phyloP scores from a whole-genome alignment of 2,888 invertebrate genomes.

The Lochmaea capreae region DNA sequence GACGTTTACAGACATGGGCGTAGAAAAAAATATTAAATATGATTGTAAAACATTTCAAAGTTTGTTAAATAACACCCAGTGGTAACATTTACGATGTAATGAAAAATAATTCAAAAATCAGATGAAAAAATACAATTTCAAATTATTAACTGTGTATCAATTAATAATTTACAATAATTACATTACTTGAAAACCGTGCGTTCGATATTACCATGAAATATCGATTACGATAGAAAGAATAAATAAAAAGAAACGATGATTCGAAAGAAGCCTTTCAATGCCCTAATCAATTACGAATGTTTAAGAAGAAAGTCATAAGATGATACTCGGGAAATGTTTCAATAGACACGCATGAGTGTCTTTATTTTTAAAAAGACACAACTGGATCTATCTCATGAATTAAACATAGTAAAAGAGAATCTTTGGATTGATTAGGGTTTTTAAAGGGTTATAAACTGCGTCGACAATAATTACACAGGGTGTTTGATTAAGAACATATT shows the following conservation, averaged over 20 bases:
- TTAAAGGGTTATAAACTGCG: neutral
- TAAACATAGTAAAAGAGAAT: constrained; percentile 29
- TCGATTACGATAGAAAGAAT: constrained; percentile 34
- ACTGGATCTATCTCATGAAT: constrained; percentile 38
- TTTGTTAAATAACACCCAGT: too few relatives aligned
- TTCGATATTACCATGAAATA: constrained; percentile 36
- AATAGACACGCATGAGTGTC: constrained; percentile 35
- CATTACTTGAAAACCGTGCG: too few relatives aligned
- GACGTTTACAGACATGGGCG: too few relatives aligned
- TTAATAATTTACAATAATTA: too few relatives aligned
- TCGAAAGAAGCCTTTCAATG: constrained; percentile 25
- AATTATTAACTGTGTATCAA: neutral
- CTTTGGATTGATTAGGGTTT: neutral
- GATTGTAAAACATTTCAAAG: too few relatives aligned
- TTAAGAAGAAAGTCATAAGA: constrained; percentile 29
- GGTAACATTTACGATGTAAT: too few relatives aligned
- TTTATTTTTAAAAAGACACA: constrained; percentile 37
- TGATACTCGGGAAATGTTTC: constrained; percentile 28
- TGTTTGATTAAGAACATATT: too few relatives aligned
- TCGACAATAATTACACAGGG: neutral
- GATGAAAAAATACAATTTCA: constrained; percentile 18
- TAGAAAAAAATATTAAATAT: too few relatives aligned
- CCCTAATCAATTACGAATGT: constrained; percentile 36
- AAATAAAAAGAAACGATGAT: constrained; percentile 30
- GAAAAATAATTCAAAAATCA: too few relatives aligned